Evolutionary conservation across 1,140 invertebrate species (phyloP).

Genomic region (Drosophila subobscura): DNA sequence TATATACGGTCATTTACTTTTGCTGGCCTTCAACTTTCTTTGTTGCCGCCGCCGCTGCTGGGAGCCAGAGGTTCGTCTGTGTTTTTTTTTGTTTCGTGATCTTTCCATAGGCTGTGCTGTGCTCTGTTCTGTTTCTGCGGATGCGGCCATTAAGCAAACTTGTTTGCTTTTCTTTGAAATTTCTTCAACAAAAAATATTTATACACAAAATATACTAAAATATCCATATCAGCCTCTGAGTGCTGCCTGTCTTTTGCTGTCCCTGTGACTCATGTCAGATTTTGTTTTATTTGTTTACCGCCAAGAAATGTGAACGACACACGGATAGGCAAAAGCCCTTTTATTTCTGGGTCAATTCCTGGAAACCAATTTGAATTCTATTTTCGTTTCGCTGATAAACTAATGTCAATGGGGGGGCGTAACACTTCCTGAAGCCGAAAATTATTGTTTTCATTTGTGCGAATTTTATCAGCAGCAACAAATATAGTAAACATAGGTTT

Average conservation of each 20-base stretch:
- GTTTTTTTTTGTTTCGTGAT: constrained; percentile 35
- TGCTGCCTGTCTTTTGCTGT: constrained; percentile 26
- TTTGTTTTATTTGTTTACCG: constrained; percentile 10
- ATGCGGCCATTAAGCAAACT: constrained; percentile 74
- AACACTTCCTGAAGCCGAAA: constrained; percentile 37
- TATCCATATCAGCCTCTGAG: constrained; percentile 19
- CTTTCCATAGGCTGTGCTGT: constrained; percentile 32
- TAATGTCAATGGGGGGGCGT: constrained; percentile 23
- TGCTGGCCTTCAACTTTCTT: constrained; percentile 78
- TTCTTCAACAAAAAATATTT: constrained; percentile 37
- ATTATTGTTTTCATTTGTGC: constrained; percentile 2
- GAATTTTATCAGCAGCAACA: background rate
- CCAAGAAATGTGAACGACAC: background rate
- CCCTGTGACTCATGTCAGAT: constrained; percentile 40
- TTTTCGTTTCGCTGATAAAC: constrained; percentile 1
- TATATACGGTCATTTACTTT: constrained; percentile 76
- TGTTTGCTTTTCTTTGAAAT: constrained; percentile 75
- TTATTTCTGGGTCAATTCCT: constrained; percentile 9
- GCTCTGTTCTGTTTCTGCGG: constrained; percentile 40
- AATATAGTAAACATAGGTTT: constrained; percentile 11
- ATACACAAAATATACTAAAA: constrained; percentile 15
- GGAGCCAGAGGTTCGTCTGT: constrained; percentile 1
- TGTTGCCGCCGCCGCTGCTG: constrained; percentile 44
- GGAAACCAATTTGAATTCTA: constrained; percentile 2
- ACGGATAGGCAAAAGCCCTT: constrained; percentile 3